phyloP scores from a whole-genome alignment of 2,113 vertebrate species.

The Salvator merianae region DNA sequence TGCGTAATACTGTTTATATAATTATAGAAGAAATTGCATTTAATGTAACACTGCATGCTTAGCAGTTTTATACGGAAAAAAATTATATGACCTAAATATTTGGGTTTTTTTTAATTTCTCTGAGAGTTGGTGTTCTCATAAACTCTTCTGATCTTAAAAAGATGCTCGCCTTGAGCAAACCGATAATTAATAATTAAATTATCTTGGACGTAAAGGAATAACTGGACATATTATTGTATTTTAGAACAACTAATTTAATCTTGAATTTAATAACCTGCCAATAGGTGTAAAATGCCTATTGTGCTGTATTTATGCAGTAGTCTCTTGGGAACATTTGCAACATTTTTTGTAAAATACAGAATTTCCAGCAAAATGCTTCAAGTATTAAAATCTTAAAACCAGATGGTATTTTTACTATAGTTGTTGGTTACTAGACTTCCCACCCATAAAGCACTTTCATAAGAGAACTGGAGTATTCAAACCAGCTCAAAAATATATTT shows the following conservation, averaged over 20 bases:
- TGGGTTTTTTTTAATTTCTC: neutral
- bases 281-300: neutral
- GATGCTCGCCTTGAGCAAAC: neutral
- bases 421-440: conserved; percentile 32
- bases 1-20: too few species aligned
- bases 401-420: conserved; percentile 28
- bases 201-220: conserved; percentile 31
- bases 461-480: too few species aligned
- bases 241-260: too few species aligned
- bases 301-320: too few species aligned
- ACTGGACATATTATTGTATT: conserved; percentile 8
- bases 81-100: too few species aligned
- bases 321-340: conserved; percentile 44
- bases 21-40: too few species aligned
- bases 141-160: neutral
- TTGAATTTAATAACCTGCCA: conserved; percentile 28
- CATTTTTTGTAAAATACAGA: conserved; percentile 44
- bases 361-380: neutral
- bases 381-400: too few species aligned
- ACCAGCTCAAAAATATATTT: too few species aligned
- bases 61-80: too few species aligned
- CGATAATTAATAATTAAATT: neutral
- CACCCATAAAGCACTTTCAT: too few species aligned
- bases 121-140: too few species aligned
- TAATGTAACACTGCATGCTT: too few species aligned